Evolutionary conservation across 2,797 vertebrate species (phyloP).

Genomic region (Bovichtus variegatus): DNA sequence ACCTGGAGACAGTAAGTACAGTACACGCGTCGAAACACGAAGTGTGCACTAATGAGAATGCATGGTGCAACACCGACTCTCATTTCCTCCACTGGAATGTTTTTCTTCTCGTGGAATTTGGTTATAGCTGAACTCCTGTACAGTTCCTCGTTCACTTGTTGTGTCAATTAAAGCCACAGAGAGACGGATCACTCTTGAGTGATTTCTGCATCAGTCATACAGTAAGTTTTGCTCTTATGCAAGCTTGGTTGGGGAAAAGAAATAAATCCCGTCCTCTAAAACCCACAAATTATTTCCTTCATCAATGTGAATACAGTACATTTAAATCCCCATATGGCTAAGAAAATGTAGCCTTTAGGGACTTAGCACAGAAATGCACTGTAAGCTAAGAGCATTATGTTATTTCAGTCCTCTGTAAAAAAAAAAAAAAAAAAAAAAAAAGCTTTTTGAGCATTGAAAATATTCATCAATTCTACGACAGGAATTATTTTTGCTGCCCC

Average conservation of each 20-base stretch:
- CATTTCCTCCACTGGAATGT: slow-evolving; percentile 33
- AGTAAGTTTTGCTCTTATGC: slow-evolving; percentile 22
- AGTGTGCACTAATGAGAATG: slow-evolving; percentile 56
- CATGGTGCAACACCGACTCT: slow-evolving; percentile 33
- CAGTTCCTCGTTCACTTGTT: slow-evolving; percentile 41
- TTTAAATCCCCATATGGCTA: slow-evolving; percentile 64
- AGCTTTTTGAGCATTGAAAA: slow-evolving; percentile 71
- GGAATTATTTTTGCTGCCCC: slow-evolving; percentile 71
- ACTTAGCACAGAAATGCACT: slow-evolving; percentile 58
- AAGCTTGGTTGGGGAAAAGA: slow-evolving; percentile 35
- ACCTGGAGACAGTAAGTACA: slow-evolving; percentile 48
- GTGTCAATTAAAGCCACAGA: slow-evolving; percentile 62
- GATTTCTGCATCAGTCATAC: slow-evolving; percentile 47
- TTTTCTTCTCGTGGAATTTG: slow-evolving; percentile 50
- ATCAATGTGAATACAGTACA: slow-evolving; percentile 57
- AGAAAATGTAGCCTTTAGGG: slow-evolving; percentile 68
- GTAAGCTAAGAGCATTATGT: slow-evolving; percentile 64
- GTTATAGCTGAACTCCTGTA: slow-evolving; percentile 38
- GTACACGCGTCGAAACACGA: slow-evolving; percentile 20
- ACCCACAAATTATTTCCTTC: slow-evolving; percentile 46
- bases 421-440: too few relatives aligned
- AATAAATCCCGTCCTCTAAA: slow-evolving; percentile 49
- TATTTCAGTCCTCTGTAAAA: slow-evolving; percentile 69
- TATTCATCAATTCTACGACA: slow-evolving; percentile 74
- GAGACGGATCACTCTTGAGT: slow-evolving; percentile 42